Evolutionary conservation across 1,140 invertebrate species (phyloP).

Genomic region (Saccostrea cuccullata): DNA sequence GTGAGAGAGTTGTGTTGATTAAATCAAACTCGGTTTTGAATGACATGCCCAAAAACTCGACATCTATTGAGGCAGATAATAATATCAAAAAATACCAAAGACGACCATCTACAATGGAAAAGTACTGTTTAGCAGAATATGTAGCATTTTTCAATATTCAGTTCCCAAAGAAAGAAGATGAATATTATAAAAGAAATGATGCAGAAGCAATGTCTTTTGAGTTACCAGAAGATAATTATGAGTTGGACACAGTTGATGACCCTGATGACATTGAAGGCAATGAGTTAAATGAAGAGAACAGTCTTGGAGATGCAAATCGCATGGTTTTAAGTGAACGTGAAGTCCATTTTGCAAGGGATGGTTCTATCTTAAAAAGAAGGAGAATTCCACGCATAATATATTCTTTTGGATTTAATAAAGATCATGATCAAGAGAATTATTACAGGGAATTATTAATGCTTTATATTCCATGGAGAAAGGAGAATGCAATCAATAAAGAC

Average conservation of each 20-base stretch:
- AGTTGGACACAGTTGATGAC: neutral
- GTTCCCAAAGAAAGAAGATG: neutral
- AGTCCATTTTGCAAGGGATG: slow-evolving; percentile 1
- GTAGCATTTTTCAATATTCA: slow-evolving; percentile 37
- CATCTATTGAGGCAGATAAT: slow-evolving; percentile 41
- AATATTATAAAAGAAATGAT: neutral
- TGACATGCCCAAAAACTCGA: slow-evolving; percentile 24
- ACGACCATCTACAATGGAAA: slow-evolving; percentile 28
- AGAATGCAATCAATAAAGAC: slow-evolving; percentile 7
- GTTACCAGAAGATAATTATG: slow-evolving; percentile 1
- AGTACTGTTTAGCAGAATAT: slow-evolving; percentile 45
- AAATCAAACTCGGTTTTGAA: slow-evolving; percentile 8
- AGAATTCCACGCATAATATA: slow-evolving; percentile 9
- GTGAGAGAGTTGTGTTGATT: slow-evolving; percentile 28
- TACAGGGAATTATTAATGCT: slow-evolving; percentile 50
- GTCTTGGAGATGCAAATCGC: neutral
- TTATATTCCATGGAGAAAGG: slow-evolving; percentile 45
- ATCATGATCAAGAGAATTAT: slow-evolving; percentile 42
- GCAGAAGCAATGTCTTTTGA: neutral
- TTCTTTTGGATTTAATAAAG: neutral
- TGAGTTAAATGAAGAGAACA: neutral
- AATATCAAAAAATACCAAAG: slow-evolving; percentile 45
- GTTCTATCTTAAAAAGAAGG: neutral
- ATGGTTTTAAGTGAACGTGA: neutral
- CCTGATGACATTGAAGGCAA: neutral